Evolutionary conservation across 2,888 invertebrate species (phyloP).

Genomic region (Hypomecis punctinalis): DNA sequence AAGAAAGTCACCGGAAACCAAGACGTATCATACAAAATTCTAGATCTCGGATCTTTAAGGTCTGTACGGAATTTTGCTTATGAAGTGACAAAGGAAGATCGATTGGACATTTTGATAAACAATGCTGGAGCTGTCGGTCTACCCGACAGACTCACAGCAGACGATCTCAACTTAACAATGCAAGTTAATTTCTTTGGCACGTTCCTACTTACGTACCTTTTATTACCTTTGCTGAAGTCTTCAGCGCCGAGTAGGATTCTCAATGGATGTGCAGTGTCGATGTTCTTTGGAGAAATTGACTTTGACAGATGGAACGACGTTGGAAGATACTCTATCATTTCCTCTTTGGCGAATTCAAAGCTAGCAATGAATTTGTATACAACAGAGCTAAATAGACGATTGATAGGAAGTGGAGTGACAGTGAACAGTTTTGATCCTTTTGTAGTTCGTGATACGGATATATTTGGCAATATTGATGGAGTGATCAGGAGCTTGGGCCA

Average conservation of each 20-base stretch:
- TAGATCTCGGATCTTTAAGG: slow-evolving; percentile 76
- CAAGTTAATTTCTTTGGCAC: slow-evolving; percentile 90
- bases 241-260: slow-evolving; percentile 86
- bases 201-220: slow-evolving; percentile 89
- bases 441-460: slow-evolving; percentile 66
- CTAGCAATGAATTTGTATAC: slow-evolving; percentile 87
- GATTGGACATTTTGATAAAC: slow-evolving; percentile 82
- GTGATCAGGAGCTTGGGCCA: slow-evolving; percentile 52
- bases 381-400: slow-evolving; percentile 81
- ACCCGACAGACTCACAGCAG: slow-evolving; percentile 81
- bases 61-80: slow-evolving; percentile 84
- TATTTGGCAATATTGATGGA: slow-evolving; percentile 59
- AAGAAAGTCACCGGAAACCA: slow-evolving; percentile 62
- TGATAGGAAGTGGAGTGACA: slow-evolving; percentile 85
- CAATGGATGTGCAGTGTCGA: slow-evolving; percentile 86
- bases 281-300: slow-evolving; percentile 76
- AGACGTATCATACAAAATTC: slow-evolving; percentile 59
- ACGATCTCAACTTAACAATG: slow-evolving; percentile 87
- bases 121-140: slow-evolving; percentile 84
- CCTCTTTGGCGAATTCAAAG: slow-evolving; percentile 76
- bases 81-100: slow-evolving; percentile 66
- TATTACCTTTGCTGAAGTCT: slow-evolving; percentile 81
- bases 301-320: slow-evolving; percentile 72
- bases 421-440: slow-evolving; percentile 87
- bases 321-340: slow-evolving; percentile 60